Base-by-base conservation (phyloP, 2,797 vertebrate species). In the Lepus townsendii region DNA sequence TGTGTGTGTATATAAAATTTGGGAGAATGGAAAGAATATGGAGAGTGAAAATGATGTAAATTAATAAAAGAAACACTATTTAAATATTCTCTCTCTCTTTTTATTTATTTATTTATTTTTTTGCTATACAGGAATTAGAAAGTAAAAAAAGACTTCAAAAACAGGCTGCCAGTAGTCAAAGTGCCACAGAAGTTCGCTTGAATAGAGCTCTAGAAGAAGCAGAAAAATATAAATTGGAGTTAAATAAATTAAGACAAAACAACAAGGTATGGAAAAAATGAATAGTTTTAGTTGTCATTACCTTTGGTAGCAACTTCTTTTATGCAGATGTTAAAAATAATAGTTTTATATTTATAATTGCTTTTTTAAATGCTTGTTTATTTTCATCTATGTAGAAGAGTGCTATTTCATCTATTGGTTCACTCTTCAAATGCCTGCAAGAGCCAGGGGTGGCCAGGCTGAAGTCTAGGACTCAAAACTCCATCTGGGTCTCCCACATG, bases 201-300 rank as follows among this genome's bases (percentile, higher is more conserved):
- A 99, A 99, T 97, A 98, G 99, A 98, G 99, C 99, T 30, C 97
- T 99, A 88, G 99, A 99, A 97, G 99, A 99, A 96, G 98, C 98
- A 60, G 99, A 99, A 92, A 99, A 93, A 95, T 98, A 98, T 60
- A 99, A 99, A 98, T 94, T 94, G 68, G 99, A 99, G 91, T 98
- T 99, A 82, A 98, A 96, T 96, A 99, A 99, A 98, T 96, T 99
- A 88, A 99, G 98, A 96, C 99, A 99, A 96, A 99, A 86, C 82
- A 99, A 98, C 96, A 99, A 99, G 99, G 99, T 99, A 97, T 66
- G 57, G n/a, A 91, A 84, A 83, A 65, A 66, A 14, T 27, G 35
- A 73, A 65, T 82, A 69, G 30, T 75, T 85, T 47, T 54, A 24
- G 3, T 68, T 75, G 30, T 92, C 68, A 62, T 93, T 26, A 57